Evolutionary conservation across 2,888 invertebrate genomes (phyloP), one percentile per base, ranked within the genome.

Genomic region (Hyposoter didymator): DNA sequence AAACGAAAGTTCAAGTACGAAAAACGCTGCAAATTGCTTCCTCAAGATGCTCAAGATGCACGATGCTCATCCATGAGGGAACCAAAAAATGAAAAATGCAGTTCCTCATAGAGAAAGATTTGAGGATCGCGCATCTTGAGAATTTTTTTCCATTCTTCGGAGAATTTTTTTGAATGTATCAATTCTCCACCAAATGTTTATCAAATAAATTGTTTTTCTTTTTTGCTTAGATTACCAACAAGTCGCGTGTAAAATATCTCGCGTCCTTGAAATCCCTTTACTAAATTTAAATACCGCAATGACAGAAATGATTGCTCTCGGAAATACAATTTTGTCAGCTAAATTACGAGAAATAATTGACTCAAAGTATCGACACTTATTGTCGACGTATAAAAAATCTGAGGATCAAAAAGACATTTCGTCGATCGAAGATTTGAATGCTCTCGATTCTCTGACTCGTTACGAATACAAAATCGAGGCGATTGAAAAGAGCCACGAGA

Each of bases 171-270:
- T 14, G 8, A 0, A 22, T n/a, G n/a, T n/a, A n/a, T 67, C 12
- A n/a, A 22, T 12, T 10, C 0, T 55, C 3, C 10, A 49, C 12
- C 19, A 19, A 22, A 55, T 22, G 12, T 28, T 22, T 1, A 67
- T 43, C 3, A 19, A 67, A 14, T 39, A 6, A 67, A 22, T 6
- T 6, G 5, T 35, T 35, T 35, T 35, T 35, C 2, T 32, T 35
- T 3, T 22, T 22, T 74, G 2, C 2, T 59, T 76, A 92, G 84
- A 95, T 94, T 91, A 94, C 95, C 80, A 96, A 95, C 91, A 90
- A 92, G 45, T 94, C 94, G 91, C 95, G 94, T 89, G 94, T 94
- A 81, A 94, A 95, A 90, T 94, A 35, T 91, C 91, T 14, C 90
- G 78, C 28, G 19, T 19, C 5, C 84, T 92, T n/a, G 87, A 76